Conservation (phyloP, 1,140 invertebrate genomes). For the Dendrolimus kikuchii region DNA sequence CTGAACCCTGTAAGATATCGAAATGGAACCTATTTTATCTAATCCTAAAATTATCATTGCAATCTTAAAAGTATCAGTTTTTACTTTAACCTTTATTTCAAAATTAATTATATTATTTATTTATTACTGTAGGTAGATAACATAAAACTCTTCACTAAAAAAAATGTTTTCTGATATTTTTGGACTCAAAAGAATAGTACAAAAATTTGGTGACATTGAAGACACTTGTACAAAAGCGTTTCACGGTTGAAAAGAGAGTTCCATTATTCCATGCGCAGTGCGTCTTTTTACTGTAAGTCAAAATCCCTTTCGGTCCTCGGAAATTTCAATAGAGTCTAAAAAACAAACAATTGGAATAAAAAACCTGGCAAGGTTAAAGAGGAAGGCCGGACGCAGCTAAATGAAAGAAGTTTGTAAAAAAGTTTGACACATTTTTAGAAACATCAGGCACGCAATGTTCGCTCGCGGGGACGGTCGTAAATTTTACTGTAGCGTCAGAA, state of each 20-base stretch:
- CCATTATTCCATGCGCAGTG: conserved; percentile 39
- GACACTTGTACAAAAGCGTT: conserved; percentile 27
- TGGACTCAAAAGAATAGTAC: conserved; percentile 8
- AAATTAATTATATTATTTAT: too few species aligned
- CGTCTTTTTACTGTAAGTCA: conserved; percentile 40
- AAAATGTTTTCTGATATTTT: conserved; percentile 4
- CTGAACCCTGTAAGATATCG: too few species aligned
- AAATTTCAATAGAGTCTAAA: conserved; percentile 64
- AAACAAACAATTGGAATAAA: conserved; percentile 63
- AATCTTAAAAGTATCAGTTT: too few species aligned
- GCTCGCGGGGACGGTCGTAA: conserved; percentile 55
- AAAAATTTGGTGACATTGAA: conserved; percentile 9
- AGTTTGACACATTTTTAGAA: conserved; percentile 71
- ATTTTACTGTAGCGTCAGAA: conserved; percentile 65
- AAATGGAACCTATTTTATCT: too few species aligned
- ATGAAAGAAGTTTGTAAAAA: conserved; percentile 71
- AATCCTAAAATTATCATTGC: too few species aligned
- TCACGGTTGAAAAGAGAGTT: conserved; percentile 35
- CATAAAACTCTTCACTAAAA: neutral
- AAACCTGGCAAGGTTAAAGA: conserved; percentile 52
- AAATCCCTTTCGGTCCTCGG: conserved; percentile 48
- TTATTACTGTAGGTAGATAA: too few species aligned
- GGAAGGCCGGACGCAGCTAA: conserved; percentile 62
- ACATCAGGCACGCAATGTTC: conserved; percentile 64
- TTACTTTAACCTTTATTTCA: too few species aligned